Base-by-base conservation (phyloP, 35 echinoderm and acorn worm species). In the Diadema setosum region DNA sequence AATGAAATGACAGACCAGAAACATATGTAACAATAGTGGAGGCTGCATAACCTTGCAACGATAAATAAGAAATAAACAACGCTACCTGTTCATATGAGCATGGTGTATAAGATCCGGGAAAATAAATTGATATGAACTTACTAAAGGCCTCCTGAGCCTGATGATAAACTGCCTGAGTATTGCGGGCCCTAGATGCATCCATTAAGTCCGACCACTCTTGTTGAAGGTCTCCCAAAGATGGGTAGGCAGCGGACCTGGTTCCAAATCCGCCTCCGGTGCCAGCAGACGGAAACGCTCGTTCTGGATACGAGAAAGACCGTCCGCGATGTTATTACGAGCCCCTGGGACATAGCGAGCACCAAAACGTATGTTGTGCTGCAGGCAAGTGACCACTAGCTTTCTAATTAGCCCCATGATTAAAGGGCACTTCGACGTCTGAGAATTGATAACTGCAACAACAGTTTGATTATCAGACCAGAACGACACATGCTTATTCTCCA, bases 241-340 rank as follows among this genome's bases (percentile, higher is more conserved):
- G 61, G 3, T 0, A 1, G 61, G 61, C 0, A 67, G 18, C 27
- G 20, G 18, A 11, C 9, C 61, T 8, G 18, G 18, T 11, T 67
- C 61, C 61, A 1, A 9, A 25, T 49, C 70, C 40, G 86, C 86
- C 37, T 18, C n/a, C 2, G 86, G 67, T 30, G 86, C 86, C n/a
- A 34, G 6, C 23, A 7, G 6, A 6, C 70, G 25, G 31, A 88
- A 88, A 9, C 48, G 39, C n/a, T 3, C 42, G 15, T 17, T 39
- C 86, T 88, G 86, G 40, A 88, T 78, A 32, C 69, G 86, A 24
- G 86, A 88, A 0, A 80, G 33, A 30, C 65, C 64, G 58, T 88
- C 86, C 32, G 86, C 86, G 16, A 88, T 88, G n/a, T 49, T 37
- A 56, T 88, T 88, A 58, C 43, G 11, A 16, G 4, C 14, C 2